Conservation (phyloP, 2,888 invertebrate genomes). For the Drosophila kuntzei region DNA sequence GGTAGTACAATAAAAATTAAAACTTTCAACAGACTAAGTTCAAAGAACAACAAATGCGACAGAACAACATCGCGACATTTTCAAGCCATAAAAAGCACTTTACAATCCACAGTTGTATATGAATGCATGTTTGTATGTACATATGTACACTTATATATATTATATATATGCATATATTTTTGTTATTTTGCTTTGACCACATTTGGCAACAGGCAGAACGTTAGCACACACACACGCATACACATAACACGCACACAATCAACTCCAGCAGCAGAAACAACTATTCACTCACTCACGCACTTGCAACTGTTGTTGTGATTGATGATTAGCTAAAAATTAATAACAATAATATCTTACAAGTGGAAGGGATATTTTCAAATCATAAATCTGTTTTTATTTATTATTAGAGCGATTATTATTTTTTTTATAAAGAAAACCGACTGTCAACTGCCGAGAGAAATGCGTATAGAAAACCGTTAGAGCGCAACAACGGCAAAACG, state of each 20-base stretch:
- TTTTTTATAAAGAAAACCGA: conserved; percentile 32
- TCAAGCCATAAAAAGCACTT: conserved; percentile 77
- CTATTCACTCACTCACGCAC: conserved; percentile 42
- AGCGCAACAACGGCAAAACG: conserved; percentile 54
- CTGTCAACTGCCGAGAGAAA: conserved; percentile 28
- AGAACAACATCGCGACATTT: conserved; percentile 49
- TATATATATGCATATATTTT: conserved; percentile 41
- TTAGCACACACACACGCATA: conserved; percentile 37
- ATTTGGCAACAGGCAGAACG: conserved; percentile 78
- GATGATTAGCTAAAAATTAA: conserved; percentile 56
- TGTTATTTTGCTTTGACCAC: conserved; percentile 80
- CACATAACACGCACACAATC: conserved; percentile 32
- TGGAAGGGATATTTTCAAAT: conserved; percentile 43
- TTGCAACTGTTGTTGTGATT: conserved; percentile 54
- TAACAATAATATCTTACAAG: conserved; percentile 69
- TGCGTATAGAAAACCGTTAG: conserved; percentile 66
- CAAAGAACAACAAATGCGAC: conserved; percentile 45
- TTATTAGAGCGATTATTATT: conserved; percentile 54
- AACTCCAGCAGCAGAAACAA: conserved; percentile 47
- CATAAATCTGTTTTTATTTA: conserved; percentile 39
- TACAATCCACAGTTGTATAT: conserved; percentile 50
- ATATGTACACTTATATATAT: conserved; percentile 13
- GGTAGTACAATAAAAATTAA: conserved; percentile 22
- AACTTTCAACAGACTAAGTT: conserved; percentile 24
- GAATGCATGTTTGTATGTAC: conserved; percentile 6